Evolutionary conservation across 2,113 vertebrate species (phyloP), one percentile per base, ranked within the genome.

Genomic region (Peromyscus polionotus): DNA sequence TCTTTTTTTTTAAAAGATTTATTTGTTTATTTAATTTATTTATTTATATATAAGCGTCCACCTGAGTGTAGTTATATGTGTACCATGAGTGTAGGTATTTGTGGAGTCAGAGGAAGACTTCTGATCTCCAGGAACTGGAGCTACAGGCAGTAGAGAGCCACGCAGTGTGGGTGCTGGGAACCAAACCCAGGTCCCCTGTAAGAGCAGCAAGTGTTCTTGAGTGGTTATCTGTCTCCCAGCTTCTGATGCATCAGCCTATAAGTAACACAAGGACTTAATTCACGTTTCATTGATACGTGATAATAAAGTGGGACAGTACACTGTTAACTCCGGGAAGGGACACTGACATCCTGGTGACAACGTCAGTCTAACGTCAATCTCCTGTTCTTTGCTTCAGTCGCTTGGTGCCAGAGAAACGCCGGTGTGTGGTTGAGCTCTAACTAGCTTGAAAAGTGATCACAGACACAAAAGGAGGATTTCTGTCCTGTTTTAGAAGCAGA

Each of bases 261-360:
- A 90, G 24, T 51, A 88, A 79, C n/a, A 16, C 10, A 33, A 26
- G 51, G 9, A 26, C 16, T n/a, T 24, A 1, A 12, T 20, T 65
- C 83, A 57, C 54, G 8, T 86, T 45, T 65, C 57, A 42, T 39
- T 12, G 61, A 42, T 42, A 42, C 42, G 42, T 42, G 42, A 54
- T 68, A 85, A 1, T 13, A 48, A 48, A 42, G 54, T 45, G 65
- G 45, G 24, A 51, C 24, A 76, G 5, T 1, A 19, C 12, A 57
- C 0, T 16, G 3, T 5, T 61, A n/a, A 54, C 0, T 54, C 1
- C 45, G 22, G 8, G 48, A 31, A 1, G 31, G 84, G 36, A 9
- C 10, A 10, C n/a, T 6, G 2, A 22, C 63, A 39, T 28, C 7
- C 7, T 12, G 72, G 17, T 5, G 59, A 76, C 0, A 42, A 48